Conservation (phyloP, 2,888 invertebrate genomes). For the Drosophila ustulata region DNA sequence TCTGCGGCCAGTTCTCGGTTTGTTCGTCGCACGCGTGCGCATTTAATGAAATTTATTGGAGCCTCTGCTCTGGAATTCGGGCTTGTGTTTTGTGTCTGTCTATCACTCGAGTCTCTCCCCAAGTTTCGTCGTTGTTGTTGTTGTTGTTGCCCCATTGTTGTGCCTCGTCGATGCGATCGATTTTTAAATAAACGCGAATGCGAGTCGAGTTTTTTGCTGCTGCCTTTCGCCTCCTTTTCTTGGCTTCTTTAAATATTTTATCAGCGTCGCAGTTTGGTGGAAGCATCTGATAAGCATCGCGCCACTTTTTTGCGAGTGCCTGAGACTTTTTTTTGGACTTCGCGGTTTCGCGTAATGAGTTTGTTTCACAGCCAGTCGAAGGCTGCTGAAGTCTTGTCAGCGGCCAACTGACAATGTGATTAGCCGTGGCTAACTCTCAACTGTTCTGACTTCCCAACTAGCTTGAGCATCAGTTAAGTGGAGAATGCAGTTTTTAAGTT, state of each 20-base stretch:
- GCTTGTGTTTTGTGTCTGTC: conserved; percentile 80
- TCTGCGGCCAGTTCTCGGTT: conserved; percentile 27
- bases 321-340: conserved; percentile 25
- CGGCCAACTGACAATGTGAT: conserved; percentile 56
- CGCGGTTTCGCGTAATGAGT: conserved; percentile 66
- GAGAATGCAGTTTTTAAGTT: too few relatives aligned
- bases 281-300: conserved; percentile 75
- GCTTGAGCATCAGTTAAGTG: not conserved
- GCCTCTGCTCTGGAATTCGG: conserved; percentile 79
- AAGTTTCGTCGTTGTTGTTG: conserved; percentile 12
- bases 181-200: conserved; percentile 65
- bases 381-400: conserved; percentile 49
- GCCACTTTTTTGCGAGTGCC: conserved; percentile 60
- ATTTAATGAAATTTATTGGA: conserved; percentile 84
- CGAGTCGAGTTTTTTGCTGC: conserved; percentile 28
- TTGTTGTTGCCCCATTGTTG: conserved; percentile 64
- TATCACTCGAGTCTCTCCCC: conserved; percentile 59
- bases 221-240: not conserved
- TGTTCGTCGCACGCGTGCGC: conserved; percentile 83
- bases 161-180: conserved; percentile 71
- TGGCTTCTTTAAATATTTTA: conserved; percentile 74
- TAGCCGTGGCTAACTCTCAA: conserved; percentile 18
- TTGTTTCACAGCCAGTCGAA: conserved; percentile 69
- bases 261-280: conserved; percentile 73
- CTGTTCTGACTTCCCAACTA: not conserved